Evolutionary conservation across 2,113 vertebrate species (phyloP), one percentile per base, ranked within the genome.

Genomic region (Promerops cafer): DNA sequence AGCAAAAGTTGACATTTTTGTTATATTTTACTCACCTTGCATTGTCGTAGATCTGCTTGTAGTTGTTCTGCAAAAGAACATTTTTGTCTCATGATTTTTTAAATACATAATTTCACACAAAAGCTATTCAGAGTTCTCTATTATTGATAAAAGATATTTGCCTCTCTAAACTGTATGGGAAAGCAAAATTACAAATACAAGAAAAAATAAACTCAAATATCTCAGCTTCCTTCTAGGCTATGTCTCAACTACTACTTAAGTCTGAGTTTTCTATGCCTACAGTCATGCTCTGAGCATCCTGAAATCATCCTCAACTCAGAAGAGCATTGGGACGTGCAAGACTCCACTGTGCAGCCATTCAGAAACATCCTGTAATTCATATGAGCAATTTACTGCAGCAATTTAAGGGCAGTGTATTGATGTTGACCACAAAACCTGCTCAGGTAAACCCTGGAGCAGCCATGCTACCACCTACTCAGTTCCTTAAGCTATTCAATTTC

Each of bases 1-100:
- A 79, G 39, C 4, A 65, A 50, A 83, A 75, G 7, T 45, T n/a
- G 15, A 35, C 4, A 42, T 56, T 91, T 83, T 65, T 6, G 9
- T 59, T 83, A 16, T 79, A 60, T 87, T 92, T 92, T 91, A 96
- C 96, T 94, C 74, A 97, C 97, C 57, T 78, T 95, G 45, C 95
- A 93, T 93, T 81, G 56, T 45, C 0, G 6, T 42, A 49, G 64
- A 49, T 69, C 81, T 57, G 64, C 72, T 79, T 93, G 39, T 11
- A 90, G 35, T 11, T 54, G 47, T 35, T 79, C 97, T 97, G 95
- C 21, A 94, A 96, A 94, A 96, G 16, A 94, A 85, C 3, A 88
- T 42, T 82, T 79, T 68, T 83, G n/a, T 80, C 52, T 78, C 7
- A 35, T 27, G 1, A 4, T 2, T 31, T 74, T 68, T 52, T 30